Base-by-base conservation (phyloP, 2,797 vertebrate species). In the Notolepis coatsorum region DNA sequence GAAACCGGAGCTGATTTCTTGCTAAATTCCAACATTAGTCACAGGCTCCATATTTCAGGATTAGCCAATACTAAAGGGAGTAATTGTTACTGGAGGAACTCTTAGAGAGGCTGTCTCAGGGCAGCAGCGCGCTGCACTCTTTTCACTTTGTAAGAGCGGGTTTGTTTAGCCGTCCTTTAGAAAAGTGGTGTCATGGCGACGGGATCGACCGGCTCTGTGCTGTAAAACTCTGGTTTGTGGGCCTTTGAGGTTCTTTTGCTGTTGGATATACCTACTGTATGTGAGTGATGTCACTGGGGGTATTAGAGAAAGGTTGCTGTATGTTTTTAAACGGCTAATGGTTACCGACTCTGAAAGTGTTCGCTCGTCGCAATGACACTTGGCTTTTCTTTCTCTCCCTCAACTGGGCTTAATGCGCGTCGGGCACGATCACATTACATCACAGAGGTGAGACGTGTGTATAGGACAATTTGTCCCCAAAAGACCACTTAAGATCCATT, bases 1-100 rank as follows among this genome's bases (percentile, higher is more conserved):
- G 97, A 97, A 99, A 99, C 95, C 82, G 86, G 96, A 99, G 94
- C 94, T 95, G 95, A 95, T 95, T 97, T 98, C 95, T 98, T 97
- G 95, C 96, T 97, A 96, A 96, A 97, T 96, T 98, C 96, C 95
- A 80, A 78, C 94, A 96, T 99, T 97, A 96, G 97, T 97, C 96
- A 97, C 94, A 95, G 95, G 90, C 88, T n/a, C 89, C 90, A 92
- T 78, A 89, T 92, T 92, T 93, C 87, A 90, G 88, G 88, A 92
- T 92, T 92, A 92, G 84, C 73, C 81, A 81, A 84, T 87, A 82
- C 84, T 86, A 65, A 69, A 72, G 80, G 81, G 78, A 84, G 83
- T 90, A 87, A 89, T 91, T 86, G 80, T 83, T 81, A 82, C 68
- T 45, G 39, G 45, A 55, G 45, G 43, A 59, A 37, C 58, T 75